phyloP scores from a whole-genome alignment of 2,888 invertebrate genomes.

The Antheraea assamensis region DNA sequence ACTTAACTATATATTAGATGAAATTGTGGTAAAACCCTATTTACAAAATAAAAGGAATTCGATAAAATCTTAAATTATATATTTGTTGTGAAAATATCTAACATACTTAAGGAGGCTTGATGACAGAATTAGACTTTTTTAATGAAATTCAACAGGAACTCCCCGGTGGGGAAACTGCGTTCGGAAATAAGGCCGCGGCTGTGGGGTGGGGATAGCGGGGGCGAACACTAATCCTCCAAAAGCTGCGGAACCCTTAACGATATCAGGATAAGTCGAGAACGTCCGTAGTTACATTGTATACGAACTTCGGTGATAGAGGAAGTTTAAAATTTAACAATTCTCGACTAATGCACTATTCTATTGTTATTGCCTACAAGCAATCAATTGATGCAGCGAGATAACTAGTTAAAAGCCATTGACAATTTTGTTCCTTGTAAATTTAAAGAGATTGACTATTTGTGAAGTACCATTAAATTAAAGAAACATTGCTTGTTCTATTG shows the following conservation, averaged over 20 bases:
- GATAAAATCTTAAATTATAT: neutral
- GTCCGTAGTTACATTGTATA: neutral
- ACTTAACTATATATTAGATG: neutral
- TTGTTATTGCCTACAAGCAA: neutral
- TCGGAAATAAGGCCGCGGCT: neutral
- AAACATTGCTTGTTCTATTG: neutral
- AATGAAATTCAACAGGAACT: conserved; percentile 7
- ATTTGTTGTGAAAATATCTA: neutral
- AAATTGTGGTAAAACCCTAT: neutral
- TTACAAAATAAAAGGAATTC: neutral
- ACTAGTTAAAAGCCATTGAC: too few species aligned
- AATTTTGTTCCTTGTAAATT: neutral
- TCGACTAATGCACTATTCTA: neutral
- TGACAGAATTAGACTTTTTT: neutral
- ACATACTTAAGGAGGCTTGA: neutral
- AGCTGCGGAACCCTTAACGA: conserved; percentile 11
- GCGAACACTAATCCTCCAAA: neutral
- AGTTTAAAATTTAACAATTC: neutral
- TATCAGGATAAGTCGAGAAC: conserved; percentile 10
- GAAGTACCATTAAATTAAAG: neutral
- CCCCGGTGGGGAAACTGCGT: neutral
- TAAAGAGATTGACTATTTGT: neutral
- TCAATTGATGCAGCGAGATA: neutral
- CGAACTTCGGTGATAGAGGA: neutral
- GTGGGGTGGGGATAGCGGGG: neutral